Evolutionary conservation across 2,888 invertebrate genomes (phyloP).

Genomic region (Polydrusus cervinus): DNA sequence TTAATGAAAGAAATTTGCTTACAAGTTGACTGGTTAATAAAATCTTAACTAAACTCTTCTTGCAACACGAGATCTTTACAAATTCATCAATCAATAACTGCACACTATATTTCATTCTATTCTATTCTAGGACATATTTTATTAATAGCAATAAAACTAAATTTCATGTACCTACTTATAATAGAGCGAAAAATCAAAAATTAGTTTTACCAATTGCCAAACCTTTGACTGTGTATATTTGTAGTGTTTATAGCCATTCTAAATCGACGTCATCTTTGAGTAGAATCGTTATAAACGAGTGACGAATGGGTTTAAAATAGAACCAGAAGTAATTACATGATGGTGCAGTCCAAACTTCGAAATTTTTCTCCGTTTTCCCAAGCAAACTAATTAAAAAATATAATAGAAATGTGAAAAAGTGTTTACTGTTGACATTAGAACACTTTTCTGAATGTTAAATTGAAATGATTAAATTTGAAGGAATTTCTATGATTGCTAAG

Average conservation of each 20-base stretch:
- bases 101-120: too few relatives aligned
- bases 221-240: slow-evolving; percentile 41
- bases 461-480: background rate
- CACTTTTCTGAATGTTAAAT: slow-evolving; percentile 12
- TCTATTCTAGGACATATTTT: too few relatives aligned
- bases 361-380: slow-evolving; percentile 37
- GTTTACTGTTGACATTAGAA: slow-evolving; percentile 20
- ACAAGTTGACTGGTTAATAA: too few relatives aligned
- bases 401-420: slow-evolving; percentile 24
- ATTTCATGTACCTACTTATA: slow-evolving; percentile 1
- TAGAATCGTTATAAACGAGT: slow-evolving; percentile 49
- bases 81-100: too few relatives aligned
- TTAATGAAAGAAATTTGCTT: too few relatives aligned
- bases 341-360: slow-evolving; percentile 40
- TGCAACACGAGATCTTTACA: too few relatives aligned
- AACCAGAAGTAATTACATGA: slow-evolving; percentile 55
- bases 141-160: background rate
- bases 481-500: background rate
- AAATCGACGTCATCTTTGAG: slow-evolving; percentile 48
- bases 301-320: slow-evolving; percentile 60
- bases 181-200: background rate
- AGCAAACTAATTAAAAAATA: slow-evolving; percentile 27
- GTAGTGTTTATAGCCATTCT: slow-evolving; percentile 37
- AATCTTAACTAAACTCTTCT: too few relatives aligned
- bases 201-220: slow-evolving; percentile 24